Conservation (phyloP, 2,888 invertebrate species). For the Erebia aethiops region DNA sequence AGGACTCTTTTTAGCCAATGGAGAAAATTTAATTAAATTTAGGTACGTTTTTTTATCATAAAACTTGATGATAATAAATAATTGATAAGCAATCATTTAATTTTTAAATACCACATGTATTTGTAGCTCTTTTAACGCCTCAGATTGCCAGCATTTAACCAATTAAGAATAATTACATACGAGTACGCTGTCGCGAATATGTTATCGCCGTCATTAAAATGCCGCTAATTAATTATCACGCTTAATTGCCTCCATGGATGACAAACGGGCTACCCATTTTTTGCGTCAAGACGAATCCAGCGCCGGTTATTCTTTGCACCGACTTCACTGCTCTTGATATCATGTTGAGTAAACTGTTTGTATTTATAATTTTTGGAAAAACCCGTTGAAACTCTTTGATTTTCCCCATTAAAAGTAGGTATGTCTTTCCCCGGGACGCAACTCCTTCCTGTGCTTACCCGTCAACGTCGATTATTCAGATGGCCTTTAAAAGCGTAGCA, state of each 20-base stretch:
- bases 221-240: constrained; percentile 11
- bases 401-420: no score
- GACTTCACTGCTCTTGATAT: no score
- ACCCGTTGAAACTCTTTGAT: no score
- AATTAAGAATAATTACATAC: constrained; percentile 6
- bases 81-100: neutral
- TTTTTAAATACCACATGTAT: neutral
- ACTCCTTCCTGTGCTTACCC: no score
- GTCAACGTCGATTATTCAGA: no score
- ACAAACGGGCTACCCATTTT: constrained; percentile 12
- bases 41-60: neutral
- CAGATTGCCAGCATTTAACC: neutral
- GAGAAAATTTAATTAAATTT: no score
- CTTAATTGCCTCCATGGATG: constrained; percentile 12
- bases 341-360: no score
- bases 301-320: no score
- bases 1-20: no score
- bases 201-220: constrained; percentile 9
- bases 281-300: neutral
- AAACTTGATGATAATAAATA: neutral
- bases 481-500: no score
- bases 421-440: no score
- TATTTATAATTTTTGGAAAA: no score
- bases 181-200: constrained; percentile 5
- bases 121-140: constrained; percentile 5